These are phyloP conservation scores for Hiodon alosoides DNA, from an alignment of 2,113 vertebrate genomes.

Conservation along the genomic window DNA sequence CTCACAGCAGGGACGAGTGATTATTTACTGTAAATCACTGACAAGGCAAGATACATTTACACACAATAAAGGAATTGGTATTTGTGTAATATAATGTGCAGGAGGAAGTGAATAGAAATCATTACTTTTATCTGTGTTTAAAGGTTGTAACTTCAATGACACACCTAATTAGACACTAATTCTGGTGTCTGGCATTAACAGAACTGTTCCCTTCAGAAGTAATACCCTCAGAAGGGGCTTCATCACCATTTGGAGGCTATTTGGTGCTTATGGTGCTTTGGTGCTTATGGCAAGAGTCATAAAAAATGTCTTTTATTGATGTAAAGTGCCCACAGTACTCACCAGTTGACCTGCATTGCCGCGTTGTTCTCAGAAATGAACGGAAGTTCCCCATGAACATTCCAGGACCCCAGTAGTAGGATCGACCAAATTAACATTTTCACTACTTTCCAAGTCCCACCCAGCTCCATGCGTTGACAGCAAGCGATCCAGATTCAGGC, in stretches of 20 bases:
- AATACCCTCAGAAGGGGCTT: not conserved
- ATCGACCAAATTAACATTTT: conserved; percentile 74
- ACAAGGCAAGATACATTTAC: not conserved
- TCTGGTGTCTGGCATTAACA: not conserved
- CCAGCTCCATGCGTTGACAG: conserved; percentile 34
- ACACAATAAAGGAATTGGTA: not conserved
- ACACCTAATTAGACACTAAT: too few species aligned
- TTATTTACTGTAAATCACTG: conserved; percentile 17
- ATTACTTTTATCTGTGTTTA: too few species aligned
- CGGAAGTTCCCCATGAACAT: conserved; percentile 75
- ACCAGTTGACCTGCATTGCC: conserved; percentile 89
- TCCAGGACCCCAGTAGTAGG: conserved; percentile 69
- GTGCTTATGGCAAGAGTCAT: too few species aligned
- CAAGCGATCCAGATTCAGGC: conserved; percentile 40
- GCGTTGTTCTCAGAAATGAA: conserved; percentile 88
- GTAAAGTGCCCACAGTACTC: conserved; percentile 48
- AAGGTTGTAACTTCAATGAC: too few species aligned
- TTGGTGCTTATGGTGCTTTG: too few species aligned
- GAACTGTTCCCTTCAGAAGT: not conserved
- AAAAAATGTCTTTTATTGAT: too few species aligned
- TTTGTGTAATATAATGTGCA: conserved; percentile 23
- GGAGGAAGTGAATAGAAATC: too few species aligned
- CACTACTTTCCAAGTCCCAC: conserved; percentile 44
- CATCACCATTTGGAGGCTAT: too few species aligned
- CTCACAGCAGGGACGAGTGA: conserved; percentile 26